Base-by-base conservation (phyloP, 2,113 vertebrate species). In the Anoplopoma fimbria region DNA sequence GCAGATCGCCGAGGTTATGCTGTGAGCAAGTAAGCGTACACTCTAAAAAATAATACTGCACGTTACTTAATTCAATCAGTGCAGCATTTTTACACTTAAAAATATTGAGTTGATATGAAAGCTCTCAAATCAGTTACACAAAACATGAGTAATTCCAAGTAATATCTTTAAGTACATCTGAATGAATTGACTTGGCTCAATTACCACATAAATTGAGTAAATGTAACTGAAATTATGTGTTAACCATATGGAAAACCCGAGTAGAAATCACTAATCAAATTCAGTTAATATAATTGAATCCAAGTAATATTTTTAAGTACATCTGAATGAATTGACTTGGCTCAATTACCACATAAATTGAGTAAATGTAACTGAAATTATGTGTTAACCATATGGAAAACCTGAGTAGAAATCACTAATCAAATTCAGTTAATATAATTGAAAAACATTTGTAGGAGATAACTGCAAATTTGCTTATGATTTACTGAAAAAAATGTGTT, bases 31-130 rank as follows among this genome's bases (percentile, higher is more conserved):
- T n/a, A n/a, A n/a, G n/a, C n/a, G n/a, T 31, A 17, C 60, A 62
- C 60, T 63, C 60, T 36, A 63, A 63, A 63, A 36, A 63, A 4
- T n/a, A 38, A 63, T 38, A n/a, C 33, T n/a, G 61, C 33, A 63
- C 2, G 36, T 2, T 63, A 63, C 61, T 42, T 27, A 40, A 65
- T 40, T 15, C 12, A 40, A 65, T 25, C 4, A 25, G 62, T 65
- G 62, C 14, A 65, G 17, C 62, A 65, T 65, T 40, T 65, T 40
- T 65, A 42, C 34, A 63, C 33, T n/a, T 2, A 63, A 36, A 40
- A 27, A 40, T 40, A 65, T 25, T 65, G 63, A 65, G 63, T 65
- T 40, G 62, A 38, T 38, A 13, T 38, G 33, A 38, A 36, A 40
- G 36, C 62, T 40, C n/a, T 38, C 10, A 64, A 64, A 64, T 64